Base-by-base conservation (phyloP, 2,797 vertebrate species). In the Parauchenoglanis punctatus region DNA sequence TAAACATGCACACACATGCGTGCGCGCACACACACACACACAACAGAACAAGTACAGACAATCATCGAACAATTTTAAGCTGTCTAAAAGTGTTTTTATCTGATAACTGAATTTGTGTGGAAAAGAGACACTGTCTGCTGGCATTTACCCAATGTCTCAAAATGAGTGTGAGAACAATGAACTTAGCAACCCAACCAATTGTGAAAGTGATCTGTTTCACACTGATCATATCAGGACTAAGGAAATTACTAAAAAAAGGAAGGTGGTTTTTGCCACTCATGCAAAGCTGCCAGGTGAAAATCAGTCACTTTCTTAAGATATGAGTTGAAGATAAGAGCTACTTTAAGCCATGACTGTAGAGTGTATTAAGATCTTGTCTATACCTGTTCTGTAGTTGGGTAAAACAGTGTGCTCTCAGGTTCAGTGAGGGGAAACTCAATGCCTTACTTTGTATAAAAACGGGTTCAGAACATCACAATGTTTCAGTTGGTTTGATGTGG, bases 351-450 rank as follows among this genome's bases (percentile, higher is more conserved):
- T 18, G 28, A 54, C 46, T 78, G 75, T 31, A 20, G 13, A 84
- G 49, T 59, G 31, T 78, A 20, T 44, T 18, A 67, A 11, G n/a
- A 80, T 61, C 82, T 65, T 87, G 82, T 84, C 82, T 84, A 61
- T 84, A 84, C 86, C 10, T 80, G 72, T 80, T 84, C 68, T 87
- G 70, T 46, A 56, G 49, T 84, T 68, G 49, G 28, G 61, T 54
- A 70, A 67, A 84, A 65, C 25, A 72, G n/a, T 59, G 20, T 65
- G 40, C 28, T 83, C 49, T 40, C 49, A 70, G 82, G 82, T 54
- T 83, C n/a, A 83, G 10, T 83, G 49, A 70, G 6, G 18, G n/a
- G 65, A 83, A 83, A 49, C 44, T 56, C 28, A 54, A 75, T 52
- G 0, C 40, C 44, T 87, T 44, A 59, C 15, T 11, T 25, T 3